phyloP scores from a whole-genome alignment of 1,140 invertebrate genomes.

The Lasioglossum albipes region DNA sequence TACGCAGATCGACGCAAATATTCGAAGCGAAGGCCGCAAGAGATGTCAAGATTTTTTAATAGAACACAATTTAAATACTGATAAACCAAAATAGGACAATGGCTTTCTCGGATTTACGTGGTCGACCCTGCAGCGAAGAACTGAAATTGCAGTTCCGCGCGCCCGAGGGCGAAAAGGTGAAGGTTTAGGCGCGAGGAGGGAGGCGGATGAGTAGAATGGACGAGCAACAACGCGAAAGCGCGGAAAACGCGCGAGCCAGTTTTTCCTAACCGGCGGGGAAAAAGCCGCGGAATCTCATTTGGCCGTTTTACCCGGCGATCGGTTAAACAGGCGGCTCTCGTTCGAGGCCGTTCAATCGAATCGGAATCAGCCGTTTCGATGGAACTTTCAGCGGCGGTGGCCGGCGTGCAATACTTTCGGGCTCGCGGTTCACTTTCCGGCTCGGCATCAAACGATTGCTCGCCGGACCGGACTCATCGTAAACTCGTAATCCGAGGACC shows the following conservation, averaged over 20 bases:
- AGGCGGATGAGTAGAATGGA: background rate
- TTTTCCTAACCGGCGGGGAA: background rate
- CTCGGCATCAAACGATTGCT: conserved; percentile 39
- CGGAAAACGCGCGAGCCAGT: background rate
- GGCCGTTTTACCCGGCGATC: conserved; percentile 36
- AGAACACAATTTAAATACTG: too few species aligned
- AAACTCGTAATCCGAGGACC: conserved; percentile 19
- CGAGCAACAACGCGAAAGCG: background rate
- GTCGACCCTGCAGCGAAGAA: too few species aligned
- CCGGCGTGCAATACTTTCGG: conserved; percentile 35
- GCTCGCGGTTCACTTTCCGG: conserved; percentile 22
- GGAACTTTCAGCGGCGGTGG: conserved; percentile 37
- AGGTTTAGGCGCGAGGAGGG: too few species aligned
- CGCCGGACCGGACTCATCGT: conserved; percentile 13
- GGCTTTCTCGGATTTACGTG: too few species aligned
- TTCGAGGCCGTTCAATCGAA: conserved; percentile 48
- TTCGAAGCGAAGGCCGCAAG: too few species aligned
- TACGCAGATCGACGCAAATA: too few species aligned
- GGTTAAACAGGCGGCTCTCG: conserved; percentile 47
- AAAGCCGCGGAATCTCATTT: conserved; percentile 48
- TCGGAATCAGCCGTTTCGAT: conserved; percentile 42
- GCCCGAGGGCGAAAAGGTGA: too few species aligned
- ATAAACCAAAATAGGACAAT: too few species aligned
- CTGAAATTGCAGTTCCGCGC: too few species aligned
- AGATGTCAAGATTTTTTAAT: too few species aligned